These are phyloP conservation scores for Nibea coibor DNA, from an alignment of 2,113 vertebrate species.

Conservation along the genomic window DNA sequence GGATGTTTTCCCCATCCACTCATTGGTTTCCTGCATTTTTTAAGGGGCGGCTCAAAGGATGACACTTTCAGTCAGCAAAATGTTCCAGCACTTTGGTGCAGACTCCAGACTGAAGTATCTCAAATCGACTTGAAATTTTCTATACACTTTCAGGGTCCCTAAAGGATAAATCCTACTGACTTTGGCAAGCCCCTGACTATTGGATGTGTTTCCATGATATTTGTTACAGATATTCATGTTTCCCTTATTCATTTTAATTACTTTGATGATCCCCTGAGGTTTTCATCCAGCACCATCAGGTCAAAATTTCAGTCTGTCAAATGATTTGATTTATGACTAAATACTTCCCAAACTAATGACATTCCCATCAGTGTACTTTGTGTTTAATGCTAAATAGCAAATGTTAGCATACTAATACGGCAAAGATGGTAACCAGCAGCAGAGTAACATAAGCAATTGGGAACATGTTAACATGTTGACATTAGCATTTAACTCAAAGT, in stretches of 20 bases:
- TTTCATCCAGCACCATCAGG: background rate
- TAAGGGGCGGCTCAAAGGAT: background rate
- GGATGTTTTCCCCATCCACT: constrained; percentile 11
- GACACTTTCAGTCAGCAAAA: background rate
- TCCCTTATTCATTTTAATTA: background rate
- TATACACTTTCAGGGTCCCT: background rate
- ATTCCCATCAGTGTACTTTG: background rate
- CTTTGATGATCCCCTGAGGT: background rate
- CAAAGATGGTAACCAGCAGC: background rate
- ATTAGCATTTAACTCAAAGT: background rate
- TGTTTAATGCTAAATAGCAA: background rate
- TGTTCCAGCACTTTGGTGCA: background rate
- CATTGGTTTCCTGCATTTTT: constrained; percentile 1
- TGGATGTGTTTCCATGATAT: background rate
- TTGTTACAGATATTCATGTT: background rate
- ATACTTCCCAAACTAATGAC: background rate
- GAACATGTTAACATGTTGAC: background rate
- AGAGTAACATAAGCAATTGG: background rate
- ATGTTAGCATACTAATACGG: background rate
- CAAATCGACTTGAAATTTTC: background rate
- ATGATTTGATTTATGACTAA: background rate
- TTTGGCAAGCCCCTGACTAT: background rate
- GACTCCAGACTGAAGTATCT: background rate
- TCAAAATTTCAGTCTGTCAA: background rate
- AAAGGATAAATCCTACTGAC: background rate